A percentile compares a stretch with the other conserved stretches of the same genome.
phyloP scores from a whole-genome alignment of 2,113 vertebrate genomes.

The Tragelaphus scriptus region DNA sequence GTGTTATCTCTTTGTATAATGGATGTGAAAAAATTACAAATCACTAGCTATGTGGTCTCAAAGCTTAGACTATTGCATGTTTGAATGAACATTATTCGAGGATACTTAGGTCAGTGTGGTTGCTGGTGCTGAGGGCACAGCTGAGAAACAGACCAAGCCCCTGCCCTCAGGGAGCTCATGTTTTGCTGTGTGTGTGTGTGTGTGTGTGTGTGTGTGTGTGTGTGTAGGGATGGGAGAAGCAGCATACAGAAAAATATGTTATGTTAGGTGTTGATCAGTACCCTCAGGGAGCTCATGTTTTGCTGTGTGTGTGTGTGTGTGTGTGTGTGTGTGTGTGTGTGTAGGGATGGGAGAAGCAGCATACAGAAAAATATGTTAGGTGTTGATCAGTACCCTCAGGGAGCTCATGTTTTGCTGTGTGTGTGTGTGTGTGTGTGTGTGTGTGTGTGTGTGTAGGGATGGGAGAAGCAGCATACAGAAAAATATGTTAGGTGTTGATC shows the following conservation, averaged over 20 bases:
- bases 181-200: neutral
- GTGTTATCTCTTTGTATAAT: neutral
- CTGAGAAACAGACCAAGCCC: neutral
- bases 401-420: neutral
- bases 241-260: neutral
- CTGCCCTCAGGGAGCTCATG: neutral
- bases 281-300: neutral
- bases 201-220: neutral
- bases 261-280: too few relatives aligned
- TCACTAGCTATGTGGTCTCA: neutral
- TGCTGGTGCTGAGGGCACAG: neutral
- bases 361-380: neutral
- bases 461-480: accelerated
- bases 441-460: neutral
- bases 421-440: neutral
- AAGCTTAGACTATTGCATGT: neutral
- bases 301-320: neutral
- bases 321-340: neutral
- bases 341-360: accelerated
- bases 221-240: too few relatives aligned
- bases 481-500: neutral
- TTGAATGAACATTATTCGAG: neutral
- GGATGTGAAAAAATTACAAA: neutral
- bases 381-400: neutral
- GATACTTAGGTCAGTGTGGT: neutral